Conservation (phyloP, 1,140 invertebrate genomes). For the Andricus grossulariae region DNA sequence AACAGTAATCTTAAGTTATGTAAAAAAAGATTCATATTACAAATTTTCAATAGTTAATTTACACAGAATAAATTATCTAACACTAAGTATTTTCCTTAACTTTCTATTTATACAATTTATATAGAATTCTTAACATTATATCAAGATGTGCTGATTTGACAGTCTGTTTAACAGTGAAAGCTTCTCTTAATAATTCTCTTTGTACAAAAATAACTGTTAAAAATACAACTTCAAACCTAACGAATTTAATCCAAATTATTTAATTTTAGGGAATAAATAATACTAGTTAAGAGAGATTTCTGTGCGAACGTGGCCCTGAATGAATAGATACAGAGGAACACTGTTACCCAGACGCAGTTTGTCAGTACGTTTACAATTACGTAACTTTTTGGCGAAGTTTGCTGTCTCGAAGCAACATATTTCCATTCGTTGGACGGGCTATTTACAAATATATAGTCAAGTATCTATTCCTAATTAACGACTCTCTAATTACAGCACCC, state of each 20-base stretch:
- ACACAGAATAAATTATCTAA: slow-evolving; percentile 61
- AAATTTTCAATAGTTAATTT: slow-evolving; percentile 34
- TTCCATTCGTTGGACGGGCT: slow-evolving; percentile 27
- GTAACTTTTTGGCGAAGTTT: slow-evolving; percentile 18
- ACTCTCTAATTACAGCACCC: slow-evolving; percentile 9
- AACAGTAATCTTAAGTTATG: slow-evolving; percentile 36
- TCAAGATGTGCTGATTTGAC: neutral
- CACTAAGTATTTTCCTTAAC: slow-evolving; percentile 39
- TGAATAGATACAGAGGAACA: neutral
- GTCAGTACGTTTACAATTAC: neutral
- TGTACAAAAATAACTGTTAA: neutral
- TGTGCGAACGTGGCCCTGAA: neutral
- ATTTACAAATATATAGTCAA: slow-evolving; percentile 22
- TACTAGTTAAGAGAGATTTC: neutral
- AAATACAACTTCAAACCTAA: neutral
- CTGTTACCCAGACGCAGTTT: slow-evolving; percentile 7
- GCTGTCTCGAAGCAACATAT: slow-evolving; percentile 13
- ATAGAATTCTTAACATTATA: slow-evolving; percentile 21
- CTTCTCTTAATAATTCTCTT: neutral
- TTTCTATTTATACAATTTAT: slow-evolving; percentile 19
- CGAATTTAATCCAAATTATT: neutral
- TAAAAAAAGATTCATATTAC: slow-evolving; percentile 39
- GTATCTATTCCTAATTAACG: slow-evolving; percentile 5
- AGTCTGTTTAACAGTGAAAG: slow-evolving; percentile 16
- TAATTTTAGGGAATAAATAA: neutral